Evolutionary conservation across 2,113 vertebrate species (phyloP), one percentile per base, ranked within the genome.

Genomic region (Mus pahari): DNA sequence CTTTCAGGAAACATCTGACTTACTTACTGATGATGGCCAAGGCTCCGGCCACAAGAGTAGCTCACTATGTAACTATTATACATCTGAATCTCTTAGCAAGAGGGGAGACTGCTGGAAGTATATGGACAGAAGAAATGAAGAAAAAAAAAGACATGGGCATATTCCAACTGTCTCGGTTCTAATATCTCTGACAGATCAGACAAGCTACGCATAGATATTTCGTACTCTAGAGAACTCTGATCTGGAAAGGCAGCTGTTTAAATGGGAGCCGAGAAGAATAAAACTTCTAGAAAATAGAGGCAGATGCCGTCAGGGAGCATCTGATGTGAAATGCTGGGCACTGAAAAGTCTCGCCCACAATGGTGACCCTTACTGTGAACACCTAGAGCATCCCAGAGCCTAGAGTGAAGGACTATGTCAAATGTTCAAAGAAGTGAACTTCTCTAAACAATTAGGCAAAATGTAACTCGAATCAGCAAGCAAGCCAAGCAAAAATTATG

Each of bases 161-260:
- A n/a, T 16, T 16, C 48, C 68, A 62, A 55, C 60, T 71, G 39
- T 10, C 45, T 95, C 60, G 24, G 53, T 62, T 94, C 74, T 95
- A 70, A 50, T 66, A 60, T n/a, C 78, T 24, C 26, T 91, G 90
- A 39, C 36, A 79, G 45, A 16, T 26, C 42, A 93, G 24, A 62
- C 48, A 62, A 71, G 90, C 62, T 94, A 58, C 16, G 2, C 3
- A 42, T 9, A 14, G 16, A 55, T 22, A 4, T 64, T 91, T 78
- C 82, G 0, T 26, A 16, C 26, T 93, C 33, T 82, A 66, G 68
- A 90, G 95, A 95, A 96, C 89, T 53, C 94, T 86, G 62, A 71
- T 24, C 22, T 68, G 89, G 74, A 13, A 73, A 94, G 86, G 39
- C 53, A 83, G 62, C 20, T 62, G 4, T 58, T 53, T 82, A 26